These are phyloP conservation scores for Micrastur ruficollis DNA, from an alignment of 2,797 vertebrate genomes.

Conservation along the genomic window DNA sequence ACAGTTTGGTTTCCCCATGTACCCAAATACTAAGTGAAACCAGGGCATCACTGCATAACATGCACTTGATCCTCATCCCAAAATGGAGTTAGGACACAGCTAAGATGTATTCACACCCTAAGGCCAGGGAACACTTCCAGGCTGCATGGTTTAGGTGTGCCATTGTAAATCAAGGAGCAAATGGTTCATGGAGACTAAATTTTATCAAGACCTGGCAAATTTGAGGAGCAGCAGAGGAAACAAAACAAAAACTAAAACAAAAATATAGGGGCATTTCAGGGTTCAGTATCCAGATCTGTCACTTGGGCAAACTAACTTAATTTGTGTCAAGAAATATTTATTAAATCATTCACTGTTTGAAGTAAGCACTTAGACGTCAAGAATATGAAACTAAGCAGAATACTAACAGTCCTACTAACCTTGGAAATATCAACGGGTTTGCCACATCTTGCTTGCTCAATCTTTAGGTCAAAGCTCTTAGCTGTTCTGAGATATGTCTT, in stretches of 20 bases:
- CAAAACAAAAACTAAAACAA: background rate
- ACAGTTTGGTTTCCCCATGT: background rate
- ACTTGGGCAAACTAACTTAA: background rate
- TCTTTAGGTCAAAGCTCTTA: constrained; percentile 85
- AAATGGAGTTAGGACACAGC: background rate
- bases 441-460: constrained; percentile 82
- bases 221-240: background rate
- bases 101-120: background rate
- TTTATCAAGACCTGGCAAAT: background rate
- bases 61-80: background rate
- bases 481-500: constrained; percentile 85
- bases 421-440: constrained; percentile 83
- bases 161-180: background rate
- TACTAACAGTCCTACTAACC: constrained; percentile 69
- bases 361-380: background rate
- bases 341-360: background rate
- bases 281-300: background rate
- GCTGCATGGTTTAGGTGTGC: background rate
- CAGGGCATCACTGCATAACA: background rate
- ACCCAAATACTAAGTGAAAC: background rate
- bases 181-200: background rate
- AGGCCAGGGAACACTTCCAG: background rate
- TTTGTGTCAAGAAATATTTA: background rate
- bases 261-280: background rate
- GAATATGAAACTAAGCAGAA: background rate